Conservation (phyloP, 2,797 vertebrate species). For the Podarcis siculus region DNA sequence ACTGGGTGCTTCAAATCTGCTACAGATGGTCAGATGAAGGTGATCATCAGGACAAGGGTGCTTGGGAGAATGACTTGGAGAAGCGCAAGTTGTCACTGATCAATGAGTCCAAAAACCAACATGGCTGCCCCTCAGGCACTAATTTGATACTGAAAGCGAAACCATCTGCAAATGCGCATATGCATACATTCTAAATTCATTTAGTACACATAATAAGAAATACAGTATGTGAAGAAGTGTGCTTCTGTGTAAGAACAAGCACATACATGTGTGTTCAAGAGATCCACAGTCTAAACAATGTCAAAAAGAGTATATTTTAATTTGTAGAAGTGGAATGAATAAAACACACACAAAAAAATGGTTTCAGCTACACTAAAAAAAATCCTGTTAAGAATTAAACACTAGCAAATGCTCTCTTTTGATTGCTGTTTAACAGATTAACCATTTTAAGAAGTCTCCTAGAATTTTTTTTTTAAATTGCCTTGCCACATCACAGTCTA, state of each 20-base stretch:
- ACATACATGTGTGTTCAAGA: background rate
- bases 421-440: conserved; percentile 70
- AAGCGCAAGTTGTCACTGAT: too few species aligned
- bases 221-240: background rate
- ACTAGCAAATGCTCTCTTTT: conserved; percentile 77
- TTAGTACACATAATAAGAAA: background rate
- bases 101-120: too few species aligned
- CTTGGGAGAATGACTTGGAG: too few species aligned
- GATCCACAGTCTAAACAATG: conserved; percentile 80
- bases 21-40: too few species aligned
- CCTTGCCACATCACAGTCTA: conserved; percentile 74
- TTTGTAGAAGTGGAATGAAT: conserved; percentile 71
- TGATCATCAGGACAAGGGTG: too few species aligned
- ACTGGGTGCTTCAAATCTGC: too few species aligned
- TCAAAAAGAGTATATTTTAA: conserved; percentile 59
- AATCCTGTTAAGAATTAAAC: conserved; percentile 64
- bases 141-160: background rate
- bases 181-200: background rate
- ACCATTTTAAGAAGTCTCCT: conserved; percentile 70
- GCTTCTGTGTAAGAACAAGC: background rate
- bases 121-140: background rate
- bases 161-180: background rate
- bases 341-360: conserved; percentile 79
- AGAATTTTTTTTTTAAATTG: conserved; percentile 53
- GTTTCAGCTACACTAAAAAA: conserved; percentile 68